phyloP scores from a whole-genome alignment of 30 jellyfish, hydroid and myxozoan genomes.

The Aurelia coerulea region DNA sequence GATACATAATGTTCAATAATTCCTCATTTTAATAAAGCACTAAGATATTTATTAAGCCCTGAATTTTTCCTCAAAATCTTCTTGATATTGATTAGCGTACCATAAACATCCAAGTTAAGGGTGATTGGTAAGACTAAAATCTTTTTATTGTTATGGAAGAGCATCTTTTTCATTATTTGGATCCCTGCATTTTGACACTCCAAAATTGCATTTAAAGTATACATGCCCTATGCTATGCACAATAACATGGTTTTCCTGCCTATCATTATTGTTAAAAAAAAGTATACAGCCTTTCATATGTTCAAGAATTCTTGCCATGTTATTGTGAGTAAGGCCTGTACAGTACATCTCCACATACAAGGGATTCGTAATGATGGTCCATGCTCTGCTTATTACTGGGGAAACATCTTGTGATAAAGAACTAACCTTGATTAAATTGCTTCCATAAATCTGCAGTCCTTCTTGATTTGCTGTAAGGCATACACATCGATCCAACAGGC shows the following conservation, averaged over 20 bases:
- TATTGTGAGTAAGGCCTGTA: too few species aligned
- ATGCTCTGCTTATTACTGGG: conserved; percentile 1
- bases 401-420: background rate
- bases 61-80: conserved; percentile 21
- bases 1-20: conserved; percentile 16
- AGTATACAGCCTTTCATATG: too few species aligned
- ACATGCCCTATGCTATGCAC: too few species aligned
- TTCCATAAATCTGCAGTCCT: conserved; percentile 55
- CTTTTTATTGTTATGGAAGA: too few species aligned
- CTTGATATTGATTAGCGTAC: background rate
- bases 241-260: too few species aligned
- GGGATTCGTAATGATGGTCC: background rate
- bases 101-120: background rate
- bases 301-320: too few species aligned
- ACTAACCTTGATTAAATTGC: conserved; percentile 36
- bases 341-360: too few species aligned
- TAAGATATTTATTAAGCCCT: background rate
- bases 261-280: too few species aligned
- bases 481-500: conserved; percentile 39
- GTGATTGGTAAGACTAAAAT: too few species aligned
- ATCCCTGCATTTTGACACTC: too few species aligned
- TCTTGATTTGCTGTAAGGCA: conserved; percentile 49
- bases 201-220: too few species aligned
- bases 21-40: background rate
- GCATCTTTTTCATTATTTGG: too few species aligned